Evolutionary conservation across 2,888 invertebrate species (phyloP), one percentile per base, ranked within the genome.

Genomic region (Volucella inanis): DNA sequence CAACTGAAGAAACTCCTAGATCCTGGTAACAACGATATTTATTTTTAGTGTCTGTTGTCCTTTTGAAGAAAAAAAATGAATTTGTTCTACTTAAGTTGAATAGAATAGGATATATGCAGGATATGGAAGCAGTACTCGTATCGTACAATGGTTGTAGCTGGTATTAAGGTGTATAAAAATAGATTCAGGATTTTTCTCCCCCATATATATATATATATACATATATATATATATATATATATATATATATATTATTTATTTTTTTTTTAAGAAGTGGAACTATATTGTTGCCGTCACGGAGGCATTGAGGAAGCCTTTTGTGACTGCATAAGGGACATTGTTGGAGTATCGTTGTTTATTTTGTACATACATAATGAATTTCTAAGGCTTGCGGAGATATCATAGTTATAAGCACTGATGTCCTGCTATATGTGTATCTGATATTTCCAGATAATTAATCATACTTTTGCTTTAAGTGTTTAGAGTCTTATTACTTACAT

Each of bases 381-480:
- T 45, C 61, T 64, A 43, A 55, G 11, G 15, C 54, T 68, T 47
- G 11, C 39, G 41, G 64, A 50, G 71, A 31, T 31, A 31, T 31
- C 31, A 31, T 31, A 71, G 15, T 57, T 22, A 55, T 38, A 45
- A 68, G 47, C 61, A 67, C 45, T 50, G 50, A 22, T 43, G 41
- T 64, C 64, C 52, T 49, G n/a, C 43, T 52, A 6, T 54, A n/a
- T 43, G 14, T 49, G 14, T 61, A 47, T 49, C 39, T 6, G 14
- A 45, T 9, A 22, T 49, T 39, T 52, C 11, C 43, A 22, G 38
- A 18, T 62, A 62, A 64, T 31, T 31, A 14, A 14, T 41, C 14
- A 50, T 71, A 62, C 61, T 62, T 72, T 52, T 49, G 70, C 62
- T 78, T 78, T 78, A 43, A 55, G 50, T 78, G 70, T 71, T 77